Conservation (phyloP, 2,888 invertebrate species). For the Ophion ellenae region DNA sequence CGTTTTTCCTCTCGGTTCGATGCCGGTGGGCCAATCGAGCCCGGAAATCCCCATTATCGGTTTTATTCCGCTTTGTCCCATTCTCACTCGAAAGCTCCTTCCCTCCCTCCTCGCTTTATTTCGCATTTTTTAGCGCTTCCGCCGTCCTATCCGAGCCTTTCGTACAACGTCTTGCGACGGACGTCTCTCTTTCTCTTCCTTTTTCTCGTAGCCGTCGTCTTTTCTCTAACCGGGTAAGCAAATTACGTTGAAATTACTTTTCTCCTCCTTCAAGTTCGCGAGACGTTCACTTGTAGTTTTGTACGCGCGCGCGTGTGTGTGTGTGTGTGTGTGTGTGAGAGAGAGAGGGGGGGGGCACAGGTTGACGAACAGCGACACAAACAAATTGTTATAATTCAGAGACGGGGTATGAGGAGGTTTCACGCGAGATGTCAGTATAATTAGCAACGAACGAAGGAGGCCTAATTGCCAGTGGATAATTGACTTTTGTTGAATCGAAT, state of each 20-base stretch:
- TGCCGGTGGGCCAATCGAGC: constrained; percentile 58
- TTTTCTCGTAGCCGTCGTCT: neutral
- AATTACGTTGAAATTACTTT: constrained; percentile 61
- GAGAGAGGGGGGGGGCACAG: neutral
- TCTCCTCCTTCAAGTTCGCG: constrained; percentile 13
- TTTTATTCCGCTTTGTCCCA: constrained; percentile 29
- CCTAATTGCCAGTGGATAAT: constrained; percentile 58
- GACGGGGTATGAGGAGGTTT: neutral
- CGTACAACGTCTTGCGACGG: neutral
- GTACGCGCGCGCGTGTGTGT: neutral
- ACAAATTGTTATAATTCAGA: constrained; percentile 3
- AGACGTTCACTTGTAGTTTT: constrained; percentile 20
- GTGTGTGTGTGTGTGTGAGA: too few species aligned
- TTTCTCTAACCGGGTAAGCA: constrained; percentile 53
- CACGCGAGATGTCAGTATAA: constrained; percentile 31
- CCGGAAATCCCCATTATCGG: constrained; percentile 61
- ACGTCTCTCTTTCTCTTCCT: constrained; percentile 6
- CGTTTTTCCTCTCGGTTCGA: constrained; percentile 37
- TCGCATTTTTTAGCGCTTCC: constrained; percentile 3
- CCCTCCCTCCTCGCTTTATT: constrained; percentile 11
- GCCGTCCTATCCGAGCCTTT: neutral
- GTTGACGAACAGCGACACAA: neutral
- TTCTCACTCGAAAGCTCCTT: neutral
- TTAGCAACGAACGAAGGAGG: constrained; percentile 47
- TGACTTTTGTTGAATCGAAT: constrained; percentile 52